Evolutionary conservation across 1,140 invertebrate species (phyloP).

Genomic region (Pseudomyrmex cubaensis): DNA sequence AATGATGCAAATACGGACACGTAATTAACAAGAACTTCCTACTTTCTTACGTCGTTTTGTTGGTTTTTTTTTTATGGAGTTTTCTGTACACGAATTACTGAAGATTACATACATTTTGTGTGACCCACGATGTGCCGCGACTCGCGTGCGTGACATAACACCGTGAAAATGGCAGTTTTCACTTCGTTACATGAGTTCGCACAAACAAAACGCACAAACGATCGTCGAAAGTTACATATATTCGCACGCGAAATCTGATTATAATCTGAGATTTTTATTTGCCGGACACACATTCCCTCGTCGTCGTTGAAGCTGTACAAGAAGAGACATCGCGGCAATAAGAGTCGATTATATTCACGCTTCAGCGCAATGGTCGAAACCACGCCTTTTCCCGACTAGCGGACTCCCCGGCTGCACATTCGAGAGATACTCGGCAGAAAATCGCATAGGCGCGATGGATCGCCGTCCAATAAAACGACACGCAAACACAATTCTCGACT

Average conservation of each 20-base stretch:
- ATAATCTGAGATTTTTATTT: too few relatives aligned
- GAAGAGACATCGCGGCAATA: conserved; percentile 1
- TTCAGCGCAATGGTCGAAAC: conserved; percentile 10
- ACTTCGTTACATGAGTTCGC: not conserved
- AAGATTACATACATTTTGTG: not conserved
- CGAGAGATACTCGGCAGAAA: not conserved
- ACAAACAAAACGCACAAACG: not conserved
- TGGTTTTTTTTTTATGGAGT: not conserved
- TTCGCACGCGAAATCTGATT: too few relatives aligned
- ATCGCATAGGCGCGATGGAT: not conserved
- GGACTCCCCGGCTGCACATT: not conserved
- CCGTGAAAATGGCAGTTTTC: conserved; percentile 42
- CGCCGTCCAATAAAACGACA: conserved; percentile 10
- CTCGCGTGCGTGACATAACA: conserved; percentile 38
- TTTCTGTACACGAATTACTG: not conserved
- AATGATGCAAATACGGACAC: not conserved
- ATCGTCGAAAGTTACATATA: not conserved
- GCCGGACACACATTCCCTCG: too few relatives aligned
- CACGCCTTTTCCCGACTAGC: conserved; percentile 25
- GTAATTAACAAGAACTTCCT: conserved; percentile 21
- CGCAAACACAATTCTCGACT: not conserved
- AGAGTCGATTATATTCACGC: conserved; percentile 24
- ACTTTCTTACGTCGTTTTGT: conserved; percentile 4
- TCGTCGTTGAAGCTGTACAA: too few relatives aligned
- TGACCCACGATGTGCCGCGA: conserved; percentile 8